phyloP scores from a whole-genome alignment of 2,888 invertebrate species.

The Melipona bicolor region DNA sequence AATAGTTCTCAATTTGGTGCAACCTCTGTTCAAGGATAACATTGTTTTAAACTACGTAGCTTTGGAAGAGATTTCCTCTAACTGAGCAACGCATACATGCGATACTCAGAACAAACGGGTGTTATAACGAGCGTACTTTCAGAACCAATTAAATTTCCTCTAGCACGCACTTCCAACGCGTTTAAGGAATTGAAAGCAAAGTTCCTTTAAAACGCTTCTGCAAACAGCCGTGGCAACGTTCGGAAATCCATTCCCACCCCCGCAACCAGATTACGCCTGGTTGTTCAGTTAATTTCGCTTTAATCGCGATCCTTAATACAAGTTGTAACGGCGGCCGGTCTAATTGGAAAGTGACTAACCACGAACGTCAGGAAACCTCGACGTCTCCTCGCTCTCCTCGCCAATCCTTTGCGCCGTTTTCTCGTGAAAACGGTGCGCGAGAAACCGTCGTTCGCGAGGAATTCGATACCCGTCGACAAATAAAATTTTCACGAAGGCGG shows the following conservation, averaged over 20 bases:
- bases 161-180: background rate
- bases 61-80: background rate
- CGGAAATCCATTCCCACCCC: background rate
- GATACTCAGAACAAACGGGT: background rate
- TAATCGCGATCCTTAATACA: conserved; percentile 45
- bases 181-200: no score
- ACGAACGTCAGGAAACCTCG: conserved; percentile 25
- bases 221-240: background rate
- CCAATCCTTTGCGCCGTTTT: background rate
- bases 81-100: background rate
- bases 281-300: conserved; percentile 32
- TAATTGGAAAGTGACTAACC: conserved; percentile 48
- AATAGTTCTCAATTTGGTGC: no score
- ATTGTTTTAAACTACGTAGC: background rate
- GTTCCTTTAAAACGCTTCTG: background rate
- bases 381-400: background rate
- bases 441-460: no score
- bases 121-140: background rate
- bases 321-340: background rate
- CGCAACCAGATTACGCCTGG: background rate
- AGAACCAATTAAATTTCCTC: background rate
- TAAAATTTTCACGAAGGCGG: conserved; percentile 18
- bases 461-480: conserved; percentile 16
- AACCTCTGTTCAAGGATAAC: background rate
- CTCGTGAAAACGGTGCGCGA: no score